These are phyloP conservation scores for Eurystomus glaucurus DNA, from an alignment of 2,797 vertebrate genomes.

Conservation along the genomic window DNA sequence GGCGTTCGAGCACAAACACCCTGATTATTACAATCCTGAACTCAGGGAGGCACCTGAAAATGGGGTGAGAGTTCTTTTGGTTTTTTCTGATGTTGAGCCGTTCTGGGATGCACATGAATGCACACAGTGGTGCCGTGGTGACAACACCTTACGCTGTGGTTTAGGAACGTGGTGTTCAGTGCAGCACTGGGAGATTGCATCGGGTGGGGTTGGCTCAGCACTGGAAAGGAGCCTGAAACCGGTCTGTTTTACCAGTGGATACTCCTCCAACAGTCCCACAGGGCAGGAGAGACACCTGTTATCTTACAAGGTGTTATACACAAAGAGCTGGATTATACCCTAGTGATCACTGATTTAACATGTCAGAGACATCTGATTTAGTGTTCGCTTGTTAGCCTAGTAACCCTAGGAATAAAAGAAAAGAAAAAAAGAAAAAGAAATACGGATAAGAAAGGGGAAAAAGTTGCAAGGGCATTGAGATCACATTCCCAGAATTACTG, in stretches of 20 bases:
- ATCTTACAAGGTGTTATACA: background rate
- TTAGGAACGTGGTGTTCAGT: background rate
- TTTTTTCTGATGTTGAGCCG: constrained; percentile 48
- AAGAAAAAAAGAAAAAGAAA: background rate
- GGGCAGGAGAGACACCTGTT: background rate
- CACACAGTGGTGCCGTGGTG: background rate
- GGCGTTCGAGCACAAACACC: constrained; percentile 57
- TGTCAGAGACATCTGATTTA: background rate
- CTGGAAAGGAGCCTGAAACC: background rate
- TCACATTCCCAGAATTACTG: background rate
- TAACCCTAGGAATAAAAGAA: background rate
- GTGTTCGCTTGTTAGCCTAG: background rate
- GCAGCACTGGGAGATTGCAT: background rate
- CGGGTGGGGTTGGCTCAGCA: background rate
- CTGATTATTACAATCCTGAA: constrained; percentile 67
- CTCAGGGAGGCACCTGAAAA: constrained; percentile 71
- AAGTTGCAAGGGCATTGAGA: background rate
- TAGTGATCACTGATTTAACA: background rate
- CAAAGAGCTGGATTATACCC: background rate
- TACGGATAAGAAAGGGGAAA: background rate
- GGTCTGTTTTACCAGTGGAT: background rate
- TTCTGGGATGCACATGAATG: background rate
- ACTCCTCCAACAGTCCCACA: background rate
- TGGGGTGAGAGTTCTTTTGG: constrained; percentile 72
- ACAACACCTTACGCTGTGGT: background rate